Conservation (phyloP, 1,140 invertebrate genomes). For the Pseudomyrmex dendroicus region DNA sequence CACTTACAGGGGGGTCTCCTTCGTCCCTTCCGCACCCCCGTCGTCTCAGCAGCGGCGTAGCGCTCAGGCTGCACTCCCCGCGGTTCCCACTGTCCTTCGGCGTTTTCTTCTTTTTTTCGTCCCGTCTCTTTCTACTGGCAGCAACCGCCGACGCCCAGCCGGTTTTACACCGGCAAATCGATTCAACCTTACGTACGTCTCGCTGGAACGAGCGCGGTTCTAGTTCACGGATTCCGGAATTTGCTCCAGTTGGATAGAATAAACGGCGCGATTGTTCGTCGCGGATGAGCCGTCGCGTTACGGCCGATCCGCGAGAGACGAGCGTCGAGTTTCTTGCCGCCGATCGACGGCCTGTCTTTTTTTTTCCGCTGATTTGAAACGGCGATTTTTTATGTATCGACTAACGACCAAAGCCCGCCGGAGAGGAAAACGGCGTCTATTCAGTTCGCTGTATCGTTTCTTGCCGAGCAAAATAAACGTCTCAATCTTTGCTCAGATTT, state of each 20-base stretch:
- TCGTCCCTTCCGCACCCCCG: slow-evolving; percentile 24
- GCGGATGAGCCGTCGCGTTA: slow-evolving; percentile 26
- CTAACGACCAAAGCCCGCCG: background rate
- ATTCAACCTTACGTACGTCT: slow-evolving; percentile 71
- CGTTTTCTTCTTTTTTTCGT: slow-evolving; percentile 62
- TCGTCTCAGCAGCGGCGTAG: background rate
- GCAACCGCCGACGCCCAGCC: slow-evolving; percentile 82
- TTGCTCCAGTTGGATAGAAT: slow-evolving; percentile 71
- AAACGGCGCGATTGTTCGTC: slow-evolving; percentile 63
- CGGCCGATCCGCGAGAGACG: slow-evolving; percentile 9
- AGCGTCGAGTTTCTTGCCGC: background rate
- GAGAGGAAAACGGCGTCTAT: background rate
- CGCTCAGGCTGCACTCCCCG: slow-evolving; percentile 25
- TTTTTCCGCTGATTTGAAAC: slow-evolving; percentile 9
- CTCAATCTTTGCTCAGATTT: no score
- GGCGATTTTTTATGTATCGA: slow-evolving; percentile 11
- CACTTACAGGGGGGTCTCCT: slow-evolving; percentile 17
- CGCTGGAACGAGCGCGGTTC: slow-evolving; percentile 60
- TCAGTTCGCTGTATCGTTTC: background rate
- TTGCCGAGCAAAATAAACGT: background rate
- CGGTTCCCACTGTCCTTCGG: slow-evolving; percentile 53
- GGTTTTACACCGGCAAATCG: slow-evolving; percentile 79
- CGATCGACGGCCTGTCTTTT: background rate
- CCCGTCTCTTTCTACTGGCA: slow-evolving; percentile 72
- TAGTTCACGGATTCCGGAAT: slow-evolving; percentile 69